These are phyloP conservation scores for Nothobranchius kuhntae DNA, from an alignment of 2,113 vertebrate species.

Conservation along the genomic window DNA sequence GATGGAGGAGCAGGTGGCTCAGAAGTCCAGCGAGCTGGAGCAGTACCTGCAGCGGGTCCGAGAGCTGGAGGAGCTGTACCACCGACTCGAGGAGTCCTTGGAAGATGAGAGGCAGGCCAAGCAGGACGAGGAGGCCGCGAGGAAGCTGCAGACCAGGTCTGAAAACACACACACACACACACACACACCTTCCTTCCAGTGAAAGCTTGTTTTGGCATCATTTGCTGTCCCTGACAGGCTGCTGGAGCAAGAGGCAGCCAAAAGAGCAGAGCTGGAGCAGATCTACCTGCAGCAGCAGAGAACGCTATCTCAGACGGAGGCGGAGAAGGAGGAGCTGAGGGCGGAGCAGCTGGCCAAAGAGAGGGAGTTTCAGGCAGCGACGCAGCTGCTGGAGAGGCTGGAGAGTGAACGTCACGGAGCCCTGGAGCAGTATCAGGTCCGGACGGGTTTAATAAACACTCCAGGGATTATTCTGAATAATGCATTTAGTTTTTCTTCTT, in stretches of 20 bases:
- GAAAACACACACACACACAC: not conserved
- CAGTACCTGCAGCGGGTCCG: slow-evolving; percentile 90
- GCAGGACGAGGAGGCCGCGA: slow-evolving; percentile 89
- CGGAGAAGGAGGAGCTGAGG: slow-evolving; percentile 90
- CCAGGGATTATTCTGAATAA: too few species aligned
- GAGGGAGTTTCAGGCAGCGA: slow-evolving; percentile 84
- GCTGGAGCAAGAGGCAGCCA: slow-evolving; percentile 88
- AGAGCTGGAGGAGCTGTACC: slow-evolving; percentile 94
- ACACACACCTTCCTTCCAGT: not conserved
- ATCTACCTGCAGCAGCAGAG: slow-evolving; percentile 90
- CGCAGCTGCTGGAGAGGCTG: slow-evolving; percentile 87
- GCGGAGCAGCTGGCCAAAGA: slow-evolving; percentile 84
- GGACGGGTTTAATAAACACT: not conserved
- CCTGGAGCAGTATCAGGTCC: slow-evolving; percentile 89
- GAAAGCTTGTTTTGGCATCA: too few species aligned
- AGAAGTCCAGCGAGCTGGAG: slow-evolving; percentile 93
- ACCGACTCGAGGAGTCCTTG: slow-evolving; percentile 88
- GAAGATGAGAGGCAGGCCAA: slow-evolving; percentile 93
- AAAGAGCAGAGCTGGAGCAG: slow-evolving; percentile 88
- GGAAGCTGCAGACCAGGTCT: slow-evolving; percentile 90
- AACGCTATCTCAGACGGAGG: slow-evolving; percentile 86
- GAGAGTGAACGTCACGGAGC: slow-evolving; percentile 87
- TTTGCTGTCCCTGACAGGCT: slow-evolving; percentile 72
- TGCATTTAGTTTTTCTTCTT: too few species aligned
- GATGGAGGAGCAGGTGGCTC: slow-evolving; percentile 94